These are phyloP conservation scores for Tetropium fuscum DNA, from an alignment of 2,888 invertebrate genomes.

Conservation along the genomic window DNA sequence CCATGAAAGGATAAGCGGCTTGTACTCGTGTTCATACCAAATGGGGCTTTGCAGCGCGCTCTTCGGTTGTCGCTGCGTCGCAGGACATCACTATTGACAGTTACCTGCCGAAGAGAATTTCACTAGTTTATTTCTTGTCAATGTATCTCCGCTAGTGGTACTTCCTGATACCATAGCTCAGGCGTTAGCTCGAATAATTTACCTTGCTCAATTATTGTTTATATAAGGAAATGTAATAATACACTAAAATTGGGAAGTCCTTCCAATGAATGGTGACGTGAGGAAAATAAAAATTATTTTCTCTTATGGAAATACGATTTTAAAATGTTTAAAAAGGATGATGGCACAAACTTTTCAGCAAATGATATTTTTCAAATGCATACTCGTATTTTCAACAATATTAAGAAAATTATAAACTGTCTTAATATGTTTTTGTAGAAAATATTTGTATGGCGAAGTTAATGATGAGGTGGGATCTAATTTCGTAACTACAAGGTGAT, in stretches of 20 bases:
- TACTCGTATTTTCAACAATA: no score
- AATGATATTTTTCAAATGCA: no score
- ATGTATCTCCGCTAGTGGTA: conserved; percentile 35
- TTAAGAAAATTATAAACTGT: no score
- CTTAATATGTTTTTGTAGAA: no score
- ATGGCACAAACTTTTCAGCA: no score
- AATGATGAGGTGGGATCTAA: no score
- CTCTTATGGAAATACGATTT: no score
- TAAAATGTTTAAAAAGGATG: no score
- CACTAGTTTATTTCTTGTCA: conserved; percentile 49
- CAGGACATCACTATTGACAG: conserved; percentile 52
- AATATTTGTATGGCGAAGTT: no score
- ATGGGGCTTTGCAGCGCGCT: conserved; percentile 51
- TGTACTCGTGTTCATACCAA: conserved; percentile 55
- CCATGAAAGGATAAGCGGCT: conserved; percentile 56
- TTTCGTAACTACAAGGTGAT: no score
- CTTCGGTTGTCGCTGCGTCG: conserved; percentile 44
- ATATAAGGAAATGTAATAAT: neutral
- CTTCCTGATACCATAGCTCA: conserved; percentile 24
- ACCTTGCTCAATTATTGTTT: neutral
- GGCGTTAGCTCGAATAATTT: conserved; percentile 5
- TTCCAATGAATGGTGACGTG: neutral
- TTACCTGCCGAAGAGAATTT: conserved; percentile 49
- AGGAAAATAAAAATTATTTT: neutral
- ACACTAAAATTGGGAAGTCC: neutral